phyloP scores from a whole-genome alignment of 2,888 invertebrate species.

The Megaustenia siamemsis region DNA sequence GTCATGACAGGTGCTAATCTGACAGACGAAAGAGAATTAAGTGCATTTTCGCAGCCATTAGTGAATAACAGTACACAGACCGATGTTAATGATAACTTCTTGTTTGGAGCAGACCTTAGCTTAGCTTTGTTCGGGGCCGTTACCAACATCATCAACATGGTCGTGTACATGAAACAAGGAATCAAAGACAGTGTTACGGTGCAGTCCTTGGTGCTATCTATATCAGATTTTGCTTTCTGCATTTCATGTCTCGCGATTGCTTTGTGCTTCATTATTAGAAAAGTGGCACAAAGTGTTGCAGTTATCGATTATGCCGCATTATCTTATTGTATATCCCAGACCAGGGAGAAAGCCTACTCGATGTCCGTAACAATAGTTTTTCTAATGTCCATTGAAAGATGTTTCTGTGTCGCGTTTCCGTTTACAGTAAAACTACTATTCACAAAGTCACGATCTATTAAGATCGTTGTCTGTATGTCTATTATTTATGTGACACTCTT shows the following conservation, averaged over 20 bases:
- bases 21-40: too few relatives aligned
- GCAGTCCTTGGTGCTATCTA: background rate
- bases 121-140: background rate
- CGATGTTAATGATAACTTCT: too few relatives aligned
- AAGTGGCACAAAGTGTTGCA: background rate
- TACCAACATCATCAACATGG: background rate
- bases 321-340: background rate
- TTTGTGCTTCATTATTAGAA: background rate
- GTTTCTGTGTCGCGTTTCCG: background rate
- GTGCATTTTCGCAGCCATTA: too few relatives aligned
- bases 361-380: background rate
- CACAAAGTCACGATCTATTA: background rate
- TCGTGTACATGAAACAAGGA: constrained; percentile 3
- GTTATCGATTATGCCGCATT: background rate
- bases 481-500: too few relatives aligned
- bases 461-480: too few relatives aligned
- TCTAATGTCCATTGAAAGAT: background rate
- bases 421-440: background rate
- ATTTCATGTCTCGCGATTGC: background rate
- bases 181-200: constrained; percentile 6
- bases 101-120: too few relatives aligned
- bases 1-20: too few relatives aligned
- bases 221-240: background rate
- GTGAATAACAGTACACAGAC: too few relatives aligned
- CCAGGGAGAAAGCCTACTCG: background rate